Percentiles rank a stretch among this genome's conserved stretches.
These are phyloP conservation scores for Yponomeuta malinellus DNA, from an alignment of 2,888 invertebrate species.

Conservation along the genomic window DNA sequence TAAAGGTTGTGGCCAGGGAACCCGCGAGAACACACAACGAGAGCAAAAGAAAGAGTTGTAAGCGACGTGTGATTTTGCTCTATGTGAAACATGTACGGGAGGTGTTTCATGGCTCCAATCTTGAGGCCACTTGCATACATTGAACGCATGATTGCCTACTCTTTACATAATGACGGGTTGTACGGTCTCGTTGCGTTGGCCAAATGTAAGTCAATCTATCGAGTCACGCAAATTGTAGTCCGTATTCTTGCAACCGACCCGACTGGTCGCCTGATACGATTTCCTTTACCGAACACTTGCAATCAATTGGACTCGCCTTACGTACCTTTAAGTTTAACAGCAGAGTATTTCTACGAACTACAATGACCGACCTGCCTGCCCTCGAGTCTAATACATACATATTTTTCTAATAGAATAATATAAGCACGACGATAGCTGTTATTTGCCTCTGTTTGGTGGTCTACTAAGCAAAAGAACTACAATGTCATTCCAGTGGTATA, in stretches of 20 bases:
- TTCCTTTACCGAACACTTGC: background rate
- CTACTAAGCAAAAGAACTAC: no score
- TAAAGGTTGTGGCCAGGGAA: background rate
- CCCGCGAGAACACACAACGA: background rate
- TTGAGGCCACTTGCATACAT: background rate
- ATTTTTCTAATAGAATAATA: no score
- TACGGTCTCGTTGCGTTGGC: background rate
- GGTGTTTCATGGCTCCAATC: background rate
- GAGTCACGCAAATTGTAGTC: background rate
- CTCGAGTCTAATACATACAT: no score
- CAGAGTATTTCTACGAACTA: no score
- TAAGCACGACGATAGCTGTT: no score
- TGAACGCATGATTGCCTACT: background rate
- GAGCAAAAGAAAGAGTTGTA: background rate
- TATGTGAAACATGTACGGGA: background rate
- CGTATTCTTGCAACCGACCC: background rate
- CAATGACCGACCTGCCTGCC: no score
- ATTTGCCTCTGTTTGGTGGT: no score
- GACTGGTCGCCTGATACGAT: background rate
- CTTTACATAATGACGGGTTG: background rate
- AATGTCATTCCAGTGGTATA: no score
- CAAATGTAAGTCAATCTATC: background rate
- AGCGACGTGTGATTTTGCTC: no score
- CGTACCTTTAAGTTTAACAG: background rate
- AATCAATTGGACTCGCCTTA: background rate